Evolutionary conservation across 37 sponge, comb jelly and placozoan species (phyloP), one percentile per base, ranked within the genome.

Genomic region (Cladorhizidae sp.): DNA sequence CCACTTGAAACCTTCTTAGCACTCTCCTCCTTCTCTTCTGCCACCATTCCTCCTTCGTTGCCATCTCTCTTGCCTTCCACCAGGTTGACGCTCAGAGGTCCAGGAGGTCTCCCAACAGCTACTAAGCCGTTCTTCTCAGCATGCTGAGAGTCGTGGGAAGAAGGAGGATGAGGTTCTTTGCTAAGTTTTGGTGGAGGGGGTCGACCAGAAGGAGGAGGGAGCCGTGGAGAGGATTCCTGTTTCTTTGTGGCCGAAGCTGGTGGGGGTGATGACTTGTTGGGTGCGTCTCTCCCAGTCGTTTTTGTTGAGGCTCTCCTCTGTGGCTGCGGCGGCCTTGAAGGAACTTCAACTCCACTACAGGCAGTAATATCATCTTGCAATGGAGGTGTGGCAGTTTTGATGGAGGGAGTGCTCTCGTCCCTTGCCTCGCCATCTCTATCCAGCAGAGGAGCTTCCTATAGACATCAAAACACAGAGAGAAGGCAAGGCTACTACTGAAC

Each of bases 101-200:
- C 8, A 18, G 6, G 6, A 17, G 35, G 33, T 31, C 36, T 65
- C 67, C 3, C 35, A 9, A 45, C 67, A 25, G 18, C 67, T 7
- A 36, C n/a, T 21, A 28, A 61, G 5, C 6, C 17, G 26, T n/a
- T 61, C 7, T 6, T 61, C 62, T 28, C 25, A 6, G 62, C 7
- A 61, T 6, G 26, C 8, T 23, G 17, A 22, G 62, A 17, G 7
- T 28, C 22, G 7, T 11, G 20, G 11, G 62, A 61, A 61, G n/a
- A 11, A 31, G 67, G 26, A 35, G 32, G 32, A 65, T 65, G 3
- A 12, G 61, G 54, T 55, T 11, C 5, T 21, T 31, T 76, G 2
- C 38, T 33, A 65, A 36, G 67, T 65, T 38, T 61, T 58, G 77
- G 81, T 12, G 81, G 72, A 38, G 74, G 83, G 20, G 74, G 69